Evolutionary conservation across 1,140 invertebrate species (phyloP), one percentile per base, ranked within the genome.

Genomic region (Eupristina koningsbergeri): DNA sequence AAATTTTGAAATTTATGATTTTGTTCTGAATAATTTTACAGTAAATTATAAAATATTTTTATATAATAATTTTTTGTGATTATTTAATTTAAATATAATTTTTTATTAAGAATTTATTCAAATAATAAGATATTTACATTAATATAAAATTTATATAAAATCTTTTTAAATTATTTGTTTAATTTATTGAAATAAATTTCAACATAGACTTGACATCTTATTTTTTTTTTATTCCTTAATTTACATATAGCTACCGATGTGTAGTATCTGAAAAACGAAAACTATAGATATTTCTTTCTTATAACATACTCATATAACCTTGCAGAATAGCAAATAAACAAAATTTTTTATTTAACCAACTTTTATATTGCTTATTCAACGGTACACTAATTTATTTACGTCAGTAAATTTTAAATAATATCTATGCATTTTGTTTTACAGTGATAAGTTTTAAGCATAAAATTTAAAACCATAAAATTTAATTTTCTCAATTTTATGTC

Each of bases 311-410:
- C 69, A 69, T 45, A 50, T 31, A 64, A 69, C 78, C 78, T 80
- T 80, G 47, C 1, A 47, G 29, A 75, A 53, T 19, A 53, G 41
- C 45, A 75, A 75, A 75, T 34, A 53, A 75, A 75, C 47, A 75
- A 75, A 75, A 50, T 75, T 75, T 50, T 53, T 47, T 50, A 45
- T 73, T 73, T 73, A 67, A 67, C 34, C 64, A 67, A 67, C 64
- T 67, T 67, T 34, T 13, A 36, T 67, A 67, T 67, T 67, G 64
- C 64, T 67, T 67, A 67, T 67, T 67, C 64, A 67, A 67, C 64
- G 64, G 64, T 67, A 15, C 64, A 67, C 64, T 63, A 36, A 67
- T 39, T 22, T 11, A 34, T 22, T 8, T 3, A 36, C 36, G 64
- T 67, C 34, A 36, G 36, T 67, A 67, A 36, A 67, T 67, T 19